phyloP scores from a whole-genome alignment of 2,888 invertebrate genomes.

The Odontocolon sp. region DNA sequence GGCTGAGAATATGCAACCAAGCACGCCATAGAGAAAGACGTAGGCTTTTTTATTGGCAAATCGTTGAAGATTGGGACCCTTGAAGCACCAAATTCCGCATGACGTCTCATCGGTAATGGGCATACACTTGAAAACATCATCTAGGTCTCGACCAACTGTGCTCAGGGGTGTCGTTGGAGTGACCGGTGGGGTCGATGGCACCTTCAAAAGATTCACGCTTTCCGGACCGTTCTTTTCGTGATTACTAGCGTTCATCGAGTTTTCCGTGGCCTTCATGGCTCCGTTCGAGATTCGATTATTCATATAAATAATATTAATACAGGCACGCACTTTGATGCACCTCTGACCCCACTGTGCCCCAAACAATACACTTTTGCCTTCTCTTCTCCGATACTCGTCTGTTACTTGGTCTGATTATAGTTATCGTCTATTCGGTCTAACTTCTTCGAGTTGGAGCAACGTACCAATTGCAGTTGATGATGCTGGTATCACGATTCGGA shows the following conservation, averaged over 20 bases:
- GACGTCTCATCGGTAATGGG: slow-evolving; percentile 84
- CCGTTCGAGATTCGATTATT: slow-evolving; percentile 50
- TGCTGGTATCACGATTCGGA: slow-evolving; percentile 17
- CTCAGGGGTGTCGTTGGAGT: slow-evolving; percentile 67
- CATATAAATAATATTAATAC: slow-evolving; percentile 15
- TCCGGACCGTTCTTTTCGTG: slow-evolving; percentile 77
- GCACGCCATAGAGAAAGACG: slow-evolving; percentile 85
- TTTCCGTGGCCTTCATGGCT: slow-evolving; percentile 69
- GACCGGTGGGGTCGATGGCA: slow-evolving; percentile 69
- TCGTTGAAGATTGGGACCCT: slow-evolving; percentile 83
- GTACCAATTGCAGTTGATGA: background rate
- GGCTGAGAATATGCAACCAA: slow-evolving; percentile 87
- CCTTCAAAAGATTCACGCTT: slow-evolving; percentile 71
- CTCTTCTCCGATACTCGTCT: background rate
- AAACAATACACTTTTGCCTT: background rate
- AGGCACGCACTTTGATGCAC: background rate
- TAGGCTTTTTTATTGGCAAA: slow-evolving; percentile 84
- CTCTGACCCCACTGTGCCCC: slow-evolving; percentile 9
- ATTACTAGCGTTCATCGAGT: slow-evolving; percentile 66
- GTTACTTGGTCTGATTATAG: no score
- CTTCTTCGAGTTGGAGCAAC: slow-evolving; percentile 12
- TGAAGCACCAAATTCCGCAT: slow-evolving; percentile 85
- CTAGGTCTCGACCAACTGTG: slow-evolving; percentile 70
- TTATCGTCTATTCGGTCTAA: slow-evolving; percentile 39
- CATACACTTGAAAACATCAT: slow-evolving; percentile 81